Base-by-base conservation (phyloP, 2,888 invertebrate genomes). In the Helicoverpa assulta region DNA sequence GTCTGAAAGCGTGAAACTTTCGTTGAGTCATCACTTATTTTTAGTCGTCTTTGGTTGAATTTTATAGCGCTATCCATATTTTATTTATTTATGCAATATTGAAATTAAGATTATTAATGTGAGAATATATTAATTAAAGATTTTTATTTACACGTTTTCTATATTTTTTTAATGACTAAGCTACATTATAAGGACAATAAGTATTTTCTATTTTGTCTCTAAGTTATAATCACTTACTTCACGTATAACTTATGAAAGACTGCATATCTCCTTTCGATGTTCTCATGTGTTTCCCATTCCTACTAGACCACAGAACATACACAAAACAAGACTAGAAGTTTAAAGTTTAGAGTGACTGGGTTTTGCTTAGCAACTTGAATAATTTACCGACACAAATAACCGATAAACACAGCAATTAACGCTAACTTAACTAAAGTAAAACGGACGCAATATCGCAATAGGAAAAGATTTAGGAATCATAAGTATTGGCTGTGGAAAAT, bases 1-100 rank as follows among this genome's bases (percentile, higher is more conserved):
- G 18, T 51, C 18, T 54, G 16, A 60, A 58, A 37, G 43, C 60
- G 64, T 21, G 78, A 77, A 65, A 74, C 74, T 77, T 78, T 78
- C 78, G 18, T 56, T 64, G 61, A 59, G 5, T 68, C 78, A 73
- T 33, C 33, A 8, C 4, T 33, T 33, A 33, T 33, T 33, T 33
- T 33, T 33, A 33, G 33, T 33, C 7, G 33, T 33, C 33, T 33
- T 33, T 33, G 43, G 66, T 62, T 2, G 1, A 55, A 58, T 21
- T 64, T 52, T 55, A 43, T 7, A 69, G 78, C 19, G 33, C 5
- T 69, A 18, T 26, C 64, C 64, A 55, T 76, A 62, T 73, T 33
- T 8, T 14, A n/a, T 43, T 14, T 50, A n/a, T 69, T 12, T 59
- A 18, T 21, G 18, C 47, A n/a, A 16, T 47, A 37, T 40, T 14